These are phyloP conservation scores for Trachymyrmex septentrionalis DNA, from an alignment of 1,140 invertebrate species.

Conservation along the genomic window DNA sequence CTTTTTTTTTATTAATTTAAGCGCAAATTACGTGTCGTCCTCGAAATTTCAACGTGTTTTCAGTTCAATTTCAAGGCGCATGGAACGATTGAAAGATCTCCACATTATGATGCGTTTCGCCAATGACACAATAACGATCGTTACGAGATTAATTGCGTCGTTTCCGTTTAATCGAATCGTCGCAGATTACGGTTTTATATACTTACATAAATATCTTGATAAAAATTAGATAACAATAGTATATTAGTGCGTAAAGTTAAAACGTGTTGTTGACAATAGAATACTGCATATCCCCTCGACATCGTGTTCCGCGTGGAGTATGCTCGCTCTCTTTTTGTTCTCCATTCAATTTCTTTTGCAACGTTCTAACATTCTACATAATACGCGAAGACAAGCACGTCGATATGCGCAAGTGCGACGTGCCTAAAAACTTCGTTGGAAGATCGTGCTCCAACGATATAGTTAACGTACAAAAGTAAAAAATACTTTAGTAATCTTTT, in stretches of 20 bases:
- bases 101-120: background rate
- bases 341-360: constrained; percentile 7
- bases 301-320: constrained; percentile 55
- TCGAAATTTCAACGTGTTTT: constrained; percentile 38
- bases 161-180: constrained; percentile 25
- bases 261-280: constrained; percentile 67
- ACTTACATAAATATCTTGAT: constrained; percentile 52
- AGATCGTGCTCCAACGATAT: constrained; percentile 70
- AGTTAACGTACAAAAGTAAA: constrained; percentile 73
- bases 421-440: constrained; percentile 38
- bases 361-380: constrained; percentile 1
- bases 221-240: constrained; percentile 71
- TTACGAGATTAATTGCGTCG: constrained; percentile 5
- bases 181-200: constrained; percentile 16
- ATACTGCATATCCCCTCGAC: constrained; percentile 72
- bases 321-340: constrained; percentile 3
- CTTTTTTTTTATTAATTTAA: constrained; percentile 20
- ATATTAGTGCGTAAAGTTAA: constrained; percentile 67
- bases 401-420: constrained; percentile 47
- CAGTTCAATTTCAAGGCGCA: constrained; percentile 5
- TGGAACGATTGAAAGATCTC: background rate
- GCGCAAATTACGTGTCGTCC: background rate
- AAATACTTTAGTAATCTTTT: constrained; percentile 63
- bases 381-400: constrained; percentile 49
- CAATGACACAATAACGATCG: background rate